Conservation (phyloP, 2,888 invertebrate genomes). For the Machimus rusticus region DNA sequence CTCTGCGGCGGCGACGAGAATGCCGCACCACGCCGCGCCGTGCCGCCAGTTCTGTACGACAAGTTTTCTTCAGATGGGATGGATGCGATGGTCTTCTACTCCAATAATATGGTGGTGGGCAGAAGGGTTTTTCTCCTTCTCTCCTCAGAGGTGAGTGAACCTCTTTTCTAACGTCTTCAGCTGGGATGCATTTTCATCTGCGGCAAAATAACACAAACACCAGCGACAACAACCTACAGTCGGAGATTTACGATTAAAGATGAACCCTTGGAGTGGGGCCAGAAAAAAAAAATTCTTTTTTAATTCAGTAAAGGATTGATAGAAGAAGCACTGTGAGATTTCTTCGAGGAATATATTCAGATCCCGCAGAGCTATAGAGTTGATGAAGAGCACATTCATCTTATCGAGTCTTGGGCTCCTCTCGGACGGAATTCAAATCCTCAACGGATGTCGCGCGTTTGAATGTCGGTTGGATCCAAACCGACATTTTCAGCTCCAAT, state of each 20-base stretch:
- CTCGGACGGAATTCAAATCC: not conserved
- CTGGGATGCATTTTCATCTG: conserved; percentile 26
- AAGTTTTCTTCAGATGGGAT: conserved; percentile 30
- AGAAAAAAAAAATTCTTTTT: not conserved
- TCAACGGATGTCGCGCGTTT: conserved; percentile 13
- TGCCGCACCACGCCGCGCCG: not conserved
- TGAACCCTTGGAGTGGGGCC: not conserved
- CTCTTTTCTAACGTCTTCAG: conserved; percentile 26
- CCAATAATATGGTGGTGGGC: conserved; percentile 21
- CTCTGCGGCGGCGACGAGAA: not conserved
- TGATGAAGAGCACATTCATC: not conserved
- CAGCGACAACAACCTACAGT: conserved; percentile 27
- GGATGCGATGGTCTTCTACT: not conserved
- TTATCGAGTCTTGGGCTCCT: not conserved
- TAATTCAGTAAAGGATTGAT: conserved; percentile 8
- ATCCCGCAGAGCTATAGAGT: not conserved
- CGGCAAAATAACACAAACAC: not conserved
- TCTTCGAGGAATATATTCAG: not conserved
- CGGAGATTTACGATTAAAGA: conserved; percentile 19
- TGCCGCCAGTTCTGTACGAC: conserved; percentile 32
- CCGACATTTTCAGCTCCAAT: not conserved
- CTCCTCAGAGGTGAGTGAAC: conserved; percentile 13
- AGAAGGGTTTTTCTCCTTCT: conserved; percentile 26
- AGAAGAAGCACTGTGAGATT: not conserved
- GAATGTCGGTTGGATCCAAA: not conserved